A percentile compares a stretch with the other conserved stretches of the same genome.
Conservation (phyloP, 2,113 vertebrate genomes). For the Oxyura jamaicensis region DNA sequence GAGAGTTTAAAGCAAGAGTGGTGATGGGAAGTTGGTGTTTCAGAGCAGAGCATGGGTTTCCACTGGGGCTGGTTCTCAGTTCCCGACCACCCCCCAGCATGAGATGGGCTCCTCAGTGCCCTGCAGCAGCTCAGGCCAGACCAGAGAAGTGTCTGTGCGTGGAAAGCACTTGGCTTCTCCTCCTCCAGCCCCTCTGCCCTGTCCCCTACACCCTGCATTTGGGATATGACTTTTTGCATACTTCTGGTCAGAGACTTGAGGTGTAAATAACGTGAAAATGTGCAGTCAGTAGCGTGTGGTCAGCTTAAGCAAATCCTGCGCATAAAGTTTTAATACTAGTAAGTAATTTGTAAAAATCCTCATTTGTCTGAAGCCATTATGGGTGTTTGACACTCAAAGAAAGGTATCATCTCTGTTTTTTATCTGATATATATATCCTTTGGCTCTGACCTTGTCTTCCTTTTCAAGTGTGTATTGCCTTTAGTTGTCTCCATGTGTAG, state of each 20-base stretch:
- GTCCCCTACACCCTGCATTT: neutral
- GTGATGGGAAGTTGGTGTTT: neutral
- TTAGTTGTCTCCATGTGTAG: conserved; percentile 1
- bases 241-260: neutral
- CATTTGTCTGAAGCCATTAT: conserved; percentile 9
- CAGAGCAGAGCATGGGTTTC: neutral
- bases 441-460: neutral
- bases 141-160: neutral
- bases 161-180: neutral
- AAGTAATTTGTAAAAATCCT: conserved; percentile 41
- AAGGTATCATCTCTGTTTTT: conserved; percentile 29
- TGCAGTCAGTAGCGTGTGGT: neutral
- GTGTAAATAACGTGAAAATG: neutral
- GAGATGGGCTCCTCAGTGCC: neutral
- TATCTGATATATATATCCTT: neutral
- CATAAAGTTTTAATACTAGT: conserved; percentile 41
- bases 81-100: neutral
- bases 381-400: neutral
- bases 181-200: neutral
- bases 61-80: neutral
- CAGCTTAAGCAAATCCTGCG: neutral
- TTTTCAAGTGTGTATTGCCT: conserved; percentile 13
- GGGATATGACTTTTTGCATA: neutral
- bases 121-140: neutral
- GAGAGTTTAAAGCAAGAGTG: fast-evolving